Evolutionary conservation across 2,888 invertebrate genomes (phyloP).

Genomic region (Amphipyra berbera): DNA sequence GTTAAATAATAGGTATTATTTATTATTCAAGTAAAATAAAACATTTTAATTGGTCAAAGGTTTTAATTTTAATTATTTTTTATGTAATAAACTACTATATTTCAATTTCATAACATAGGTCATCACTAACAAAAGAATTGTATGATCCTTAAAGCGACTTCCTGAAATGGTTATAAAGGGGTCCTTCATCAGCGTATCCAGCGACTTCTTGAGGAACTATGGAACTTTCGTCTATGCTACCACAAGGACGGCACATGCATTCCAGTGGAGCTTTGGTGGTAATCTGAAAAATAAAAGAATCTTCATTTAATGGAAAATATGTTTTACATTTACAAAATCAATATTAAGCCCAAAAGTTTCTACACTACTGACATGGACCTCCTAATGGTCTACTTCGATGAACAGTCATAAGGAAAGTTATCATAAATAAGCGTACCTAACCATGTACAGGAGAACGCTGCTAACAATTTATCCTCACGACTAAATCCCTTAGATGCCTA

Average conservation of each 20-base stretch:
- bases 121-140: slow-evolving; percentile 4
- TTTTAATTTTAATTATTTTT: slow-evolving; percentile 39
- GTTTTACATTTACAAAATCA: no score
- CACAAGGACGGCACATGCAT: slow-evolving; percentile 98
- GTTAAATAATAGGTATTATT: no score
- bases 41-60: slow-evolving; percentile 52
- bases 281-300: slow-evolving; percentile 91
- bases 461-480: no score
- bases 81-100: slow-evolving; percentile 4
- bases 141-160: slow-evolving; percentile 89
- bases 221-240: slow-evolving; percentile 95
- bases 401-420: no score
- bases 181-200: slow-evolving; percentile 95
- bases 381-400: no score
- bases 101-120: slow-evolving; percentile 7
- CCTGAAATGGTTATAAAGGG: slow-evolving; percentile 94
- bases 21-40: slow-evolving; percentile 1
- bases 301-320: neutral
- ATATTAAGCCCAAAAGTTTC: neutral
- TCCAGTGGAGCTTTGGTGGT: slow-evolving; percentile 97
- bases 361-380: no score
- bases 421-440: no score
- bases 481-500: no score
- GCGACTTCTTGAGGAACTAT: slow-evolving; percentile 97
- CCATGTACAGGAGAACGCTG: no score